Evolutionary conservation across 92 coral and sea anemone genomes (phyloP), one percentile per base, ranked within the genome.

Genomic region (Meandrina meandrites): DNA sequence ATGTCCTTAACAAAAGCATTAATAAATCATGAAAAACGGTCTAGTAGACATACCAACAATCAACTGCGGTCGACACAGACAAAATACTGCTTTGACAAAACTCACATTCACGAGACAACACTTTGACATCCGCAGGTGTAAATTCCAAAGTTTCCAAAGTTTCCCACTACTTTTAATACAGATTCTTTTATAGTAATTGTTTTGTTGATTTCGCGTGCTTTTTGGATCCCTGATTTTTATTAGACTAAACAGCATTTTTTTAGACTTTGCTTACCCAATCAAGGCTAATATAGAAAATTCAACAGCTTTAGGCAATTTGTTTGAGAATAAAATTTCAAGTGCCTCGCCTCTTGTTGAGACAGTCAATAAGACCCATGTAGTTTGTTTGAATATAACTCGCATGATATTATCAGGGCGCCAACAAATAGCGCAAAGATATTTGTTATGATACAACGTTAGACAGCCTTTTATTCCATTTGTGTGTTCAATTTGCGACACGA

Each of bases 401-500:
- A 21, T 35, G 31, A 73, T 84, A 73, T 56, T 75, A 84, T 84
- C 51, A 66, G 40, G 70, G 86, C 72, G 80, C 87, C 71, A 37
- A 56, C 56, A 35, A 50, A 48, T 48, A 32, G 40, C 32, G 28
- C 3, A 57, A 28, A 74, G 70, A 73, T 74, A 54, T 56, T 84
- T 24, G 87, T 22, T 0, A 12, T 45, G 28, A 17, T 30, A 17
- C 48, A 34, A 69, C 31, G 24, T 17, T 17, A 8, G 45, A 34
- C 34, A 51, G 79, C 51, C 32, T 73, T 50, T 51, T 47, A 45
- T 70, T 11, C 30, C 34, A 48, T 53, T 35, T 83, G 14, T 22
- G 73, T 3, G 54, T 42, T 74, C 72, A 22, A 84, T 74, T 84
- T 74, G 69, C 57, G 53, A 22, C 24, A 19, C n/a, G 50, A 70